Evolutionary conservation across 2,888 invertebrate species (phyloP), one percentile per base, ranked within the genome.

Genomic region (Cerceris rybyensis): DNA sequence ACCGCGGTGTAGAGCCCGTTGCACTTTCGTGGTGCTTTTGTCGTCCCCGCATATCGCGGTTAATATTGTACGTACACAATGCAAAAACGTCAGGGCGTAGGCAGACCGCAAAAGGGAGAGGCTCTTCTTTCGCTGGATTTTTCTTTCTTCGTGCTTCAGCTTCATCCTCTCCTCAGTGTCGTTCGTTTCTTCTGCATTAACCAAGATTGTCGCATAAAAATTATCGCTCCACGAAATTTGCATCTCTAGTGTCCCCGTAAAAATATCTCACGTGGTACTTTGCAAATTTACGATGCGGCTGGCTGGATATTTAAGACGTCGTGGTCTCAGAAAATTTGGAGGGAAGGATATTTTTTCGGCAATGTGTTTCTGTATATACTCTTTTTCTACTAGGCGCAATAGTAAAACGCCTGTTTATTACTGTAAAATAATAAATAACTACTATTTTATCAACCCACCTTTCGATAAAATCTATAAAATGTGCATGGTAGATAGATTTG

Each of bases 41-140:
- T 81, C 76, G 74, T 82, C 65, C 63, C 65, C 66, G 68, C 80
- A 85, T 88, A 82, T 87, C 84, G 85, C 82, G 83, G 77, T 86
- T 87, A 87, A 88, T 86, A 88, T 86, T 75, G 82, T 70, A 76
- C 80, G 72, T 73, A 77, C 76, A 85, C 88, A 85, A 88, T 86
- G 77, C 76, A 63, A 72, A 86, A 78, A 77, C 83, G 81, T 54
- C 82, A 74, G 75, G 72, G 78, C 84, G 84, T 86, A 81, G 86
- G 84, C 76, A 79, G 88, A 76, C 78, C 78, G 73, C 75, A 77
- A 81, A 65, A 76, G 77, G 58, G 59, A 81, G 72, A 69, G 77
- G 76, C 75, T 68, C 80, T 70, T 70, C 58, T 64, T 54, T 59
- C 55, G 39, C 60, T 66, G 43, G 41, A 17, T 54, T 50, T 50